Evolutionary conservation across 1,140 invertebrate genomes (phyloP).

Genomic region (Pseudobourletiella spinata): DNA sequence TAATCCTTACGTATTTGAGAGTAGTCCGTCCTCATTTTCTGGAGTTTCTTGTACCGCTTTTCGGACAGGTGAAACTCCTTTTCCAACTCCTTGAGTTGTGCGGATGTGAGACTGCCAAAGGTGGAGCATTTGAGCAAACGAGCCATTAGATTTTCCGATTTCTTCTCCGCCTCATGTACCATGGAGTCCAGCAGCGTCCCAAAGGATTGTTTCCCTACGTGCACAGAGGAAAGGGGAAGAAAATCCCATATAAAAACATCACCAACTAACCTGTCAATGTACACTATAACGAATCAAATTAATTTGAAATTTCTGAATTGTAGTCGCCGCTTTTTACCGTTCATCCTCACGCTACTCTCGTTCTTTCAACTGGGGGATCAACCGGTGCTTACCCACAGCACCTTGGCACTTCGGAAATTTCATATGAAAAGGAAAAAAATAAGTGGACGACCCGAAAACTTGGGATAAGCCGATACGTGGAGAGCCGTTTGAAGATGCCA

Average conservation of each 20-base stretch:
- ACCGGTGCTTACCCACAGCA: too few species aligned
- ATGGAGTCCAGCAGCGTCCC: constrained; percentile 38
- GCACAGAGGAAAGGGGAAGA: constrained; percentile 12
- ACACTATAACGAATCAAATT: background rate
- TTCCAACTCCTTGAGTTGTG: constrained; percentile 43
- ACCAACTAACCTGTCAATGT: background rate
- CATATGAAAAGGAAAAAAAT: too few species aligned
- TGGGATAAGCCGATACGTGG: too few species aligned
- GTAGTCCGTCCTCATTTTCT: constrained; percentile 46
- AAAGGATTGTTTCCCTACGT: constrained; percentile 28
- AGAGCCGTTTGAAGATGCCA: too few species aligned
- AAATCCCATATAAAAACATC: background rate
- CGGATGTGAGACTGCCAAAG: constrained; percentile 36
- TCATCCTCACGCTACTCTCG: too few species aligned
- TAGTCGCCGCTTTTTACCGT: constrained; percentile 42
- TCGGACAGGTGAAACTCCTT: constrained; percentile 47
- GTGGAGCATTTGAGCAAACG: constrained; percentile 39
- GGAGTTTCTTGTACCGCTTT: constrained; percentile 44
- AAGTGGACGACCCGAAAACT: too few species aligned
- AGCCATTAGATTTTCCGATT: constrained; percentile 38
- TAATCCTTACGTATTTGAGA: constrained; percentile 48
- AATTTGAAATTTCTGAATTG: too few species aligned
- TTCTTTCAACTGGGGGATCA: too few species aligned
- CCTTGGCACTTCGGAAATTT: too few species aligned
- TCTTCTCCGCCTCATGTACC: constrained; percentile 43